Conservation (phyloP, 64 coral and sea anemone genomes). For the Trachythela sp. region DNA sequence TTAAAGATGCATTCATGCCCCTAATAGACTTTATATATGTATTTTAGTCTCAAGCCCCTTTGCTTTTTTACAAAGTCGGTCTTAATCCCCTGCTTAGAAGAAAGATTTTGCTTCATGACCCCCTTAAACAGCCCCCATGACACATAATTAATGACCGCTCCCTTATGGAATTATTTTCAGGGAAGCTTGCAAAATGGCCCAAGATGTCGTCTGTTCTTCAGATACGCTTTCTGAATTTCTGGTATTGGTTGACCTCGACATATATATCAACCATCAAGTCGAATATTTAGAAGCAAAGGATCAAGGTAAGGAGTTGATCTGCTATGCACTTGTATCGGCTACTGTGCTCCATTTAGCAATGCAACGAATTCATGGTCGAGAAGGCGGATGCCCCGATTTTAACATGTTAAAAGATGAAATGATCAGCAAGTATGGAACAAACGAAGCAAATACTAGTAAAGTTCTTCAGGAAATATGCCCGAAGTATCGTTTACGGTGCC, state of each 20-base stretch:
- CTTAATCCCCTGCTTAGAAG: too few species aligned
- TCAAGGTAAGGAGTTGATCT: conserved; percentile 13
- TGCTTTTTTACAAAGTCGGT: too few species aligned
- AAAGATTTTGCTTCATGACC: too few species aligned
- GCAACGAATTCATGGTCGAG: conserved; percentile 44
- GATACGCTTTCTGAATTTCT: background rate
- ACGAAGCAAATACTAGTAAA: background rate
- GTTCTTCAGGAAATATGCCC: conserved; percentile 24
- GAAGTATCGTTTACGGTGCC: conserved; percentile 11
- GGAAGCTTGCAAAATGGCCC: background rate
- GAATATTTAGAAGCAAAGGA: background rate
- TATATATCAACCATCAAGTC: background rate
- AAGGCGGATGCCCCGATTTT: conserved; percentile 57
- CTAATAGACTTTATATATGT: too few species aligned
- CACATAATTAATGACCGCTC: too few species aligned
- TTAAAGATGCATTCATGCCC: too few species aligned
- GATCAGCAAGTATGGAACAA: background rate
- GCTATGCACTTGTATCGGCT: conserved; percentile 53
- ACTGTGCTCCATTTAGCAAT: conserved; percentile 52
- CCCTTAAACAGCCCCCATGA: too few species aligned
- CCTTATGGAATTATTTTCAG: background rate
- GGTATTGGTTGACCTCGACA: background rate
- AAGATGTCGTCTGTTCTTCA: background rate
- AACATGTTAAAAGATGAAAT: background rate
- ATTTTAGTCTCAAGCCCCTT: too few species aligned